Conservation (phyloP, 2,888 invertebrate genomes). For the Dinocampus coccinellae region DNA sequence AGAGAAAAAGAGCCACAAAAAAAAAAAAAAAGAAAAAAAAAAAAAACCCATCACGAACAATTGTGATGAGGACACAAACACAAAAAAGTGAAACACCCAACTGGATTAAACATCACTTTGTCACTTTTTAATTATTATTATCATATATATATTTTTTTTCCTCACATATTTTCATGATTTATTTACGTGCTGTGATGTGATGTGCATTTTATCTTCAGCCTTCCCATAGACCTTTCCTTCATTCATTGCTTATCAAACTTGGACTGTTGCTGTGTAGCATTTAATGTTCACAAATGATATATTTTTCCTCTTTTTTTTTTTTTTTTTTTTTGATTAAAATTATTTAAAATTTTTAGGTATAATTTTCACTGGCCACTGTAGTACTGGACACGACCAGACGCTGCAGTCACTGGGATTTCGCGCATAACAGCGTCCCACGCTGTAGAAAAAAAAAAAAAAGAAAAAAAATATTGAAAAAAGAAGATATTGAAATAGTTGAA, state of each 20-base stretch:
- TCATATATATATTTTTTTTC: too few relatives aligned
- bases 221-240: too few relatives aligned
- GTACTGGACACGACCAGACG: constrained; percentile 73
- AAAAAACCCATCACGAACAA: too few relatives aligned
- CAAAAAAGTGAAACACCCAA: not conserved
- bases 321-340: not conserved
- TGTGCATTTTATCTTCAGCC: too few relatives aligned
- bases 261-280: too few relatives aligned
- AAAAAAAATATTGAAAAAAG: not conserved
- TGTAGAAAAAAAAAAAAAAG: constrained; percentile 66
- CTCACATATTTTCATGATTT: not conserved
- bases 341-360: constrained; percentile 9
- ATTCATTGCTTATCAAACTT: not conserved
- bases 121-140: not conserved
- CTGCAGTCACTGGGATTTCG: constrained; percentile 65
- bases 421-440: constrained; percentile 82
- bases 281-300: not conserved
- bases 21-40: too few relatives aligned
- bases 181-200: too few relatives aligned
- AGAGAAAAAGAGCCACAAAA: too few relatives aligned
- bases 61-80: too few relatives aligned
- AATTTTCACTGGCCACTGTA: constrained; percentile 72
- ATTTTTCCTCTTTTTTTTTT: too few relatives aligned
- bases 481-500: not conserved
- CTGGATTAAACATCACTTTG: not conserved